Evolutionary conservation across 1,140 invertebrate genomes (phyloP).

Genomic region (Brachionus rotundiformis): DNA sequence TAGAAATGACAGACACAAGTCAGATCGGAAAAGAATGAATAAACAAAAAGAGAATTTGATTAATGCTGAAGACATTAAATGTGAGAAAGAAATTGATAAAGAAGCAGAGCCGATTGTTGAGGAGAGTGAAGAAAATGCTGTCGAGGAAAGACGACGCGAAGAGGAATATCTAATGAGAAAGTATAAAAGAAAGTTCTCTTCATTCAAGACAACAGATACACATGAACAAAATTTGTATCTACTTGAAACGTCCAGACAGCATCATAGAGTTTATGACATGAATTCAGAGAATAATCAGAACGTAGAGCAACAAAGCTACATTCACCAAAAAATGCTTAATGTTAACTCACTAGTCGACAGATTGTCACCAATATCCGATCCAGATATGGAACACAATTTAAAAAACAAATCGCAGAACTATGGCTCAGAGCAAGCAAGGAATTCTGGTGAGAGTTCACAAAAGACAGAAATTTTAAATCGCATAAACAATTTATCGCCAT

Average conservation of each 20-base stretch:
- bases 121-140: background rate
- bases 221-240: slow-evolving; percentile 44
- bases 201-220: slow-evolving; percentile 4
- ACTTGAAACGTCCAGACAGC: slow-evolving; percentile 16
- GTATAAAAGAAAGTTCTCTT: slow-evolving; percentile 22
- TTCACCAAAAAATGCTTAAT: slow-evolving; percentile 44
- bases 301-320: background rate
- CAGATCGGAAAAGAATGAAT: background rate
- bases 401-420: slow-evolving; percentile 1
- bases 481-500: slow-evolving; percentile 45
- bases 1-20: background rate
- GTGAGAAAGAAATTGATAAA: background rate
- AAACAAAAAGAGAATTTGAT: background rate
- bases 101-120: background rate
- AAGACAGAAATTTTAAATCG: slow-evolving; percentile 36
- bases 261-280: slow-evolving; percentile 20
- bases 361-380: slow-evolving; percentile 35
- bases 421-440: background rate
- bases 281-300: background rate
- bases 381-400: slow-evolving; percentile 20
- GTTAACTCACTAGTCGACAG: slow-evolving; percentile 41
- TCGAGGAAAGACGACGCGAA: slow-evolving; percentile 13
- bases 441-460: background rate
- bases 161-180: slow-evolving; percentile 46
- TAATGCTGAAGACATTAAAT: background rate